Base-by-base conservation (phyloP, 1,140 invertebrate species). In the Chlorops oryzae region DNA sequence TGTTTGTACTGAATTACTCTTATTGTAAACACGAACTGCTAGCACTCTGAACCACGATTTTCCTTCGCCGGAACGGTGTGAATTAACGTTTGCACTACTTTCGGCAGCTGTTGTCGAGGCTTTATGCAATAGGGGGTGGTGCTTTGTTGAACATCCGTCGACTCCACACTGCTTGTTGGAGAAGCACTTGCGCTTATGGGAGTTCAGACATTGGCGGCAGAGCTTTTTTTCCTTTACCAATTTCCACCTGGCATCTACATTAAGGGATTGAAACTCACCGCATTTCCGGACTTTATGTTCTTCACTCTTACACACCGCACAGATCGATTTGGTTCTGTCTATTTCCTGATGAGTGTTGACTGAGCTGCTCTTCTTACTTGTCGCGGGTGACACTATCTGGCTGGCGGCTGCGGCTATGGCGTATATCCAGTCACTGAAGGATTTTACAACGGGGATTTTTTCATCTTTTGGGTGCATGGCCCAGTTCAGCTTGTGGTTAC, bases 401-500 rank as follows among this genome's bases (percentile, higher is more conserved):
- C 17, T n/a, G 2, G 24, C 39, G 5, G n/a, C n/a, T n/a, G n/a
- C n/a, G n/a, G n/a, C n/a, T n/a, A n/a, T n/a, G n/a, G n/a, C n/a
- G n/a, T n/a, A n/a, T n/a, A n/a, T n/a, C n/a, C n/a, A n/a, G n/a
- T n/a, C n/a, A n/a, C n/a, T n/a, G 23, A 48, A 48, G 13, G 24
- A 5, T 48, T 48, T 48, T 15, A 28, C 35, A 3, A 39, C 13
- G 5, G 47, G 47, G 13, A 48, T 20, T 5, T 12, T 24, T 3
- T 27, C 24, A 34, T 50, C 23, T 42, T 49, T 49, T 15, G 6
- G 5, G n/a, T 27, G 24, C 27, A 49, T 49, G 18, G 47, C 47
- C 47, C 47, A 49, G 28, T 9, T 49, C 13, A 49, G 21, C 23
- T 40, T 40, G 6, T 40, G 47, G n/a, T 41, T 40, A 18, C 21